Conservation (phyloP, 2,797 vertebrate genomes). For the Arremon aurantiirostris region DNA sequence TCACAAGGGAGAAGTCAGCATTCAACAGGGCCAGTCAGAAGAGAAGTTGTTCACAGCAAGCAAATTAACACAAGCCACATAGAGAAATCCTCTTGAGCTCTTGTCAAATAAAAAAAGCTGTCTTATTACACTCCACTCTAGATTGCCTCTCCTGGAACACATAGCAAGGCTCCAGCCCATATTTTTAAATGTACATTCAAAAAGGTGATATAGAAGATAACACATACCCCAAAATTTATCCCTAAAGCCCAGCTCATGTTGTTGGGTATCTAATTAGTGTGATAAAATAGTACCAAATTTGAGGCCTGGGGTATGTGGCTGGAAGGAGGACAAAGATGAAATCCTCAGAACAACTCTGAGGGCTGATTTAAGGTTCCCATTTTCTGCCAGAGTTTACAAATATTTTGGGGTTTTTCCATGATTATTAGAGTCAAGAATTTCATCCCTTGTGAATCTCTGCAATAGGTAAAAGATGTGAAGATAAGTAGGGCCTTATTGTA, state of each 20-base stretch:
- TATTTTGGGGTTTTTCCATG: background rate
- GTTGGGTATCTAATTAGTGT: background rate
- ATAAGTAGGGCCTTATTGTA: background rate
- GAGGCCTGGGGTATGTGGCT: background rate
- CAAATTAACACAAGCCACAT: background rate
- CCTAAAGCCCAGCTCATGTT: background rate
- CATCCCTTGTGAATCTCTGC: background rate
- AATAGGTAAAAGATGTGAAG: background rate
- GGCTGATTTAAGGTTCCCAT: background rate
- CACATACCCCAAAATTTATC: background rate
- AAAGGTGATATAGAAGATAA: background rate
- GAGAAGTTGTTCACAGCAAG: background rate
- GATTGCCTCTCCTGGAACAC: background rate
- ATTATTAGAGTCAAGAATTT: background rate
- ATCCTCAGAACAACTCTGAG: background rate
- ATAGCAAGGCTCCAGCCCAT: background rate
- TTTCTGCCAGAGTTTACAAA: background rate
- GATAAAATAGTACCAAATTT: background rate
- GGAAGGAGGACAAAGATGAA: background rate
- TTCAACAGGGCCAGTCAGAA: background rate
- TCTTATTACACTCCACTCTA: background rate
- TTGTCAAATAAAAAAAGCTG: background rate
- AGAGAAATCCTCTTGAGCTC: background rate
- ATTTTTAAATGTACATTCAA: background rate
- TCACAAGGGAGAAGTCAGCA: background rate